A percentile compares a stretch with the other conserved stretches of the same genome.
Conservation (phyloP, 2,888 invertebrate species). For the Tryphoninae sp. region DNA sequence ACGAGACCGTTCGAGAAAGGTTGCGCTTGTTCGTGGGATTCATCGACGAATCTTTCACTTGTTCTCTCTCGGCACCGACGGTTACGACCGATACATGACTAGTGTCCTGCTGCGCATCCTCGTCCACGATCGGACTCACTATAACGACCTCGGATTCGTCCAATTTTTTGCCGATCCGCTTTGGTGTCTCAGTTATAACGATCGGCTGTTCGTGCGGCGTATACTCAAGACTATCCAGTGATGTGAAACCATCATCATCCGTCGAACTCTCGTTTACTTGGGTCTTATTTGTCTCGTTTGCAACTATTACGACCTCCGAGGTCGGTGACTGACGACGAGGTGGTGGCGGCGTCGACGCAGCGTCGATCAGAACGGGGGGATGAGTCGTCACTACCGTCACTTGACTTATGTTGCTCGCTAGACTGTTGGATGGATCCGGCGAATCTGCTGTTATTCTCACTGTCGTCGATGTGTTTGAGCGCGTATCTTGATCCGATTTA, state of each 20-base stretch:
- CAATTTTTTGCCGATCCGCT: conserved; percentile 85
- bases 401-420: conserved; percentile 88
- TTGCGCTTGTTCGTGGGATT: conserved; percentile 73
- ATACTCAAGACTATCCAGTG: conserved; percentile 89
- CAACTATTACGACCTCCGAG: conserved; percentile 90
- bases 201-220: conserved; percentile 78
- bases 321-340: conserved; percentile 86
- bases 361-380: conserved; percentile 89
- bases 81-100: conserved; percentile 96
- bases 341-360: conserved; percentile 87
- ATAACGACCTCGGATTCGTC: conserved; percentile 94
- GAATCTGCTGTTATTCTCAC: conserved; percentile 83
- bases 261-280: conserved; percentile 87
- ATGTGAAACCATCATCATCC: conserved; percentile 88
- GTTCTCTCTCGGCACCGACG: conserved; percentile 90
- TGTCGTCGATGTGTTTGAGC: conserved; percentile 79
- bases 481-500: conserved; percentile 68
- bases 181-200: conserved; percentile 79
- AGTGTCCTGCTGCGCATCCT: conserved; percentile 85
- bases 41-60: conserved; percentile 88
- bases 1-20: conserved; percentile 76
- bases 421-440: conserved; percentile 87
- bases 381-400: conserved; percentile 92
- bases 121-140: conserved; percentile 86
- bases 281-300: conserved; percentile 89